Base-by-base conservation (phyloP, 1,140 invertebrate species). In the Ostrea edulis region DNA sequence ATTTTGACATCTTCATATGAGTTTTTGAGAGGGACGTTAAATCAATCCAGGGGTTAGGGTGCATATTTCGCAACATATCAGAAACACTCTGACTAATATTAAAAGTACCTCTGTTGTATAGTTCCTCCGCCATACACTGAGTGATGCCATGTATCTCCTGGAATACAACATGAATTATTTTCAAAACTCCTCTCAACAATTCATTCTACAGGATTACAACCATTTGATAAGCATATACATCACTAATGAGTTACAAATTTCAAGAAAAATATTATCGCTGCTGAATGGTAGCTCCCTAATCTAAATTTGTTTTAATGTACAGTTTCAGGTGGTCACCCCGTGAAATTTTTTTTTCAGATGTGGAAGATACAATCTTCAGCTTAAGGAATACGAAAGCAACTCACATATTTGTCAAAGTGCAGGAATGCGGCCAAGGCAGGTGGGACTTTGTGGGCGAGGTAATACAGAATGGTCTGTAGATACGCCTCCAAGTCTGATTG, bases 401-500 rank as follows among this genome's bases (percentile, higher is more conserved):
- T 93, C 92, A 95, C 95, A 94, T 95, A 95, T 93, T 93, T 93
- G 68, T 94, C 88, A 91, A 95, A 95, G 62, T 95, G 92, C 35
- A 95, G 87, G 88, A 95, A 95, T n/a, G 86, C 81, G 44, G 94
- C 93, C 0, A 95, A 85, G 22, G 85, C 89, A 25, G 90, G 87
- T 29, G 94, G 94, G 8, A 94, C 87, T 71, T 92, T 93, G 22
- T 93, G 89, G 65, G 92, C 89, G 9, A 95, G 86, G 52, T 91
- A 92, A 54, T 93, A 90, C 14, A 95, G 84, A 3, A 95, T 84
- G 88, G 96, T 96, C 93, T 97, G 97, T 8, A 99, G 95, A 95
- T 99, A 99, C 20, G 96, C 95, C 94, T 98, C 97, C 51, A 99
- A 95, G 25, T 96, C 97, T 89, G 96, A 95, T 83, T 97, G 96